Evolutionary conservation across 2,113 vertebrate species (phyloP).

Genomic region (Xiphorhynchus elegans): DNA sequence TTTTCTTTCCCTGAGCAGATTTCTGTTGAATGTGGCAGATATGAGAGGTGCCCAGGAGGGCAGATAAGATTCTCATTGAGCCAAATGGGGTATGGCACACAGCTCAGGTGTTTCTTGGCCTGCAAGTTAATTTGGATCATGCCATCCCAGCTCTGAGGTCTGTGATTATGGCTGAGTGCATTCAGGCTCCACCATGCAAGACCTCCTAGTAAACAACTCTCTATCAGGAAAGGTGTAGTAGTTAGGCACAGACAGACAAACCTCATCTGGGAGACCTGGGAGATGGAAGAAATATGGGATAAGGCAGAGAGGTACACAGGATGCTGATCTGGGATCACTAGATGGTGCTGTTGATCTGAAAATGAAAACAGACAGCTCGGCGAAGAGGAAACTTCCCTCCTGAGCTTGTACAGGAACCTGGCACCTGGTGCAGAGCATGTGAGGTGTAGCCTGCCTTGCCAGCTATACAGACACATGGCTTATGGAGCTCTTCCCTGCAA

Average conservation of each 20-base stretch:
- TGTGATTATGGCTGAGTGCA: background rate
- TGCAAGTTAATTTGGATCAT: background rate
- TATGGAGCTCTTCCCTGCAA: background rate
- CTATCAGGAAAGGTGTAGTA: background rate
- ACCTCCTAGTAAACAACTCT: background rate
- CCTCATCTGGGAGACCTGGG: background rate
- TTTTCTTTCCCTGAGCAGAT: background rate
- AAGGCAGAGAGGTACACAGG: background rate
- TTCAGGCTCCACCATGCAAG: background rate
- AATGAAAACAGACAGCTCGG: background rate
- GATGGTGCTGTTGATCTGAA: conserved; percentile 46
- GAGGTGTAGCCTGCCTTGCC: fast-evolving
- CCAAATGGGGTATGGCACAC: background rate
- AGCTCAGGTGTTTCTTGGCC: background rate
- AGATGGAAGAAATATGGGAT: fast-evolving
- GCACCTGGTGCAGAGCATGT: background rate
- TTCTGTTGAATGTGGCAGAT: background rate
- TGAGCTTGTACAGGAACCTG: background rate
- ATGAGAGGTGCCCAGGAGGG: background rate
- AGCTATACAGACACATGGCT: background rate
- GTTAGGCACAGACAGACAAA: background rate
- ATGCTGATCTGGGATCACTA: background rate
- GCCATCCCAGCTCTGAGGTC: background rate
- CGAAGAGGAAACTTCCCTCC: background rate
- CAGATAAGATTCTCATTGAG: background rate